Evolutionary conservation across 1,140 invertebrate genomes (phyloP).

Genomic region (Trichoplusia ni): DNA sequence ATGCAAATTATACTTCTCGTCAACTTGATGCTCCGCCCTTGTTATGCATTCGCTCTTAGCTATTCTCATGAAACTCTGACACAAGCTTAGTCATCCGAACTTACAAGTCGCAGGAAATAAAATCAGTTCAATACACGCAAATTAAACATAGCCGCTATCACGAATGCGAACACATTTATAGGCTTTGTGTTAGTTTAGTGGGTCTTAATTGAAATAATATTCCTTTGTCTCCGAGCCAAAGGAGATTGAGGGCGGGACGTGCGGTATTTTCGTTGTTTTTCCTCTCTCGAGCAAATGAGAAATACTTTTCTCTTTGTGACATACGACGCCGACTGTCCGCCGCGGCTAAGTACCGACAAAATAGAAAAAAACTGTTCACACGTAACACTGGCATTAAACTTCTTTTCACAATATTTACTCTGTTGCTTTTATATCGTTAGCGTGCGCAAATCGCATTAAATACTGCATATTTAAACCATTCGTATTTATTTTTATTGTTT

Average conservation of each 20-base stretch:
- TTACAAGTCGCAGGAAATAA: conserved; percentile 9
- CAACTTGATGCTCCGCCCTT: no score
- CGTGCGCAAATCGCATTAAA: conserved; percentile 19
- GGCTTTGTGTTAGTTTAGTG: conserved; percentile 37
- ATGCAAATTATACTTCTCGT: no score
- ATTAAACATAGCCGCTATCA: conserved; percentile 28
- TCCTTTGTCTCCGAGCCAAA: conserved; percentile 52
- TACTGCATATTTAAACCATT: background rate
- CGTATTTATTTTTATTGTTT: background rate
- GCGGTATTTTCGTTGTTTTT: conserved; percentile 54
- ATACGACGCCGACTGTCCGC: conserved; percentile 51
- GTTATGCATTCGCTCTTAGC: no score
- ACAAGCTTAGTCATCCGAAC: no score
- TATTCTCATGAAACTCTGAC: no score
- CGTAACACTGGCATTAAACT: conserved; percentile 27
- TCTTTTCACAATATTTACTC: conserved; percentile 36
- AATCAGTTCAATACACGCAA: conserved; percentile 17
- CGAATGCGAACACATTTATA: conserved; percentile 34
- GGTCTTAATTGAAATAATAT: conserved; percentile 65
- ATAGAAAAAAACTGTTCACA: conserved; percentile 33
- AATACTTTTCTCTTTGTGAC: conserved; percentile 61
- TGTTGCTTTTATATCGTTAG: conserved; percentile 1
- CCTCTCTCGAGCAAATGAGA: conserved; percentile 54
- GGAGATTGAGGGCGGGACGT: conserved; percentile 57
- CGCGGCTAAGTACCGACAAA: conserved; percentile 44